phyloP scores from a whole-genome alignment of 2,888 invertebrate species.

The Drosophila rubida region DNA sequence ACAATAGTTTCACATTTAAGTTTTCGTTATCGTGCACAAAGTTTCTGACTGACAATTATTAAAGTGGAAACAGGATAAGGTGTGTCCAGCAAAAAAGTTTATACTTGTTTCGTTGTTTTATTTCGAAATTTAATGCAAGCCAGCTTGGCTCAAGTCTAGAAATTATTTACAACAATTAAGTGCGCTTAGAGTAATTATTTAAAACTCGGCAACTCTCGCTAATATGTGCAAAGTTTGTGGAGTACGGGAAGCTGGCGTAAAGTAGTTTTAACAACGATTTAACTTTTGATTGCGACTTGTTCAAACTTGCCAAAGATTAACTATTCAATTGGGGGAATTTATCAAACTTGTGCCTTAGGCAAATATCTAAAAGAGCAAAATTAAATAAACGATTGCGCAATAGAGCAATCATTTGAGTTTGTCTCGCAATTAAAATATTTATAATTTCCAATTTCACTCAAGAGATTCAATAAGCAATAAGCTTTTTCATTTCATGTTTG shows the following conservation, averaged over 20 bases:
- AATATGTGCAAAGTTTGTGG: background rate
- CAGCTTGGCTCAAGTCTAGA: background rate
- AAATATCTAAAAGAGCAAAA: background rate
- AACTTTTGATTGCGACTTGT: background rate
- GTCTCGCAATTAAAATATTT: background rate
- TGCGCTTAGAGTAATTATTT: background rate
- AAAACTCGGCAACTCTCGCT: background rate
- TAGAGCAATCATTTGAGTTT: background rate
- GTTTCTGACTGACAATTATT: slow-evolving; percentile 3
- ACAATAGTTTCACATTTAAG: slow-evolving; percentile 4
- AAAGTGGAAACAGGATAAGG: background rate
- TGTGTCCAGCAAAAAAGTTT: background rate
- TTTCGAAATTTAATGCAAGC: background rate
- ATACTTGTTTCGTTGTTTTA: background rate
- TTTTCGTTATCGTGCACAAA: slow-evolving; percentile 1
- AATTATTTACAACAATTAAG: background rate
- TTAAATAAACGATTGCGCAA: background rate
- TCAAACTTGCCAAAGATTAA: background rate
- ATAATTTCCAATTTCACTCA: background rate
- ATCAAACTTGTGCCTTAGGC: background rate
- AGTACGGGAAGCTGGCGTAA: background rate
- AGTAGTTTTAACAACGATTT: background rate
- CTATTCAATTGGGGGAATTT: background rate
- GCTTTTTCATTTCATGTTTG: background rate
- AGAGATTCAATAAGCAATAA: background rate